A percentile compares a stretch with the other conserved stretches of the same genome.
phyloP scores from a whole-genome alignment of 2,888 invertebrate genomes.

The Graphium colonna region DNA sequence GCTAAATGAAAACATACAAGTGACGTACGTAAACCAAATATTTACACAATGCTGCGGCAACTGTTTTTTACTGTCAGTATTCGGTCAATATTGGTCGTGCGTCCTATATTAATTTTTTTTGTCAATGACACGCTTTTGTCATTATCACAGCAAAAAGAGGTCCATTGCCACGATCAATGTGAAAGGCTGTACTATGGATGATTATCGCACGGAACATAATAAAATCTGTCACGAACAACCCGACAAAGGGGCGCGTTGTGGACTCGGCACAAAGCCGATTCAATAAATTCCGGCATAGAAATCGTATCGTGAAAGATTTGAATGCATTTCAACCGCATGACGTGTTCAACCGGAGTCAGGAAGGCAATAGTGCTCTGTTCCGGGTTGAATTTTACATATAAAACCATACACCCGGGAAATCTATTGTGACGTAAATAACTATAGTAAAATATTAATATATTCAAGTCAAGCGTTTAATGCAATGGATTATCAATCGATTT shows the following conservation, averaged over 20 bases:
- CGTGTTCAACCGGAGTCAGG: conserved; percentile 37
- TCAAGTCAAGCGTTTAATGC: too few relatives aligned
- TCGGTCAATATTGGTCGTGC: too few relatives aligned
- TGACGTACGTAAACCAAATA: too few relatives aligned
- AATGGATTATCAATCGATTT: too few relatives aligned
- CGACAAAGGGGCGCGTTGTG: conserved; percentile 52
- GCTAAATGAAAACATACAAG: too few relatives aligned
- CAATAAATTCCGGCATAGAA: conserved; percentile 60
- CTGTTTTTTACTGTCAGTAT: too few relatives aligned
- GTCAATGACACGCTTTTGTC: background rate
- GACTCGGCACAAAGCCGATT: conserved; percentile 60
- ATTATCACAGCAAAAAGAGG: background rate
- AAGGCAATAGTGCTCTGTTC: background rate
- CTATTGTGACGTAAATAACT: too few relatives aligned
- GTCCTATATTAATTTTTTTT: too few relatives aligned
- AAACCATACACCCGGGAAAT: background rate
- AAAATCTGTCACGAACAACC: conserved; percentile 54
- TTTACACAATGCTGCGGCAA: too few relatives aligned
- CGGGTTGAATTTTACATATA: background rate
- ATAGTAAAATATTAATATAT: too few relatives aligned
- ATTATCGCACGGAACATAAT: conserved; percentile 41
- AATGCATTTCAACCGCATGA: conserved; percentile 62
- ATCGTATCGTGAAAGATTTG: conserved; percentile 57
- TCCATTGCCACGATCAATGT: background rate
- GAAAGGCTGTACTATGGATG: conserved; percentile 2